Base-by-base conservation (phyloP, 2,797 vertebrate species). In the Semotilus atromaculatus region DNA sequence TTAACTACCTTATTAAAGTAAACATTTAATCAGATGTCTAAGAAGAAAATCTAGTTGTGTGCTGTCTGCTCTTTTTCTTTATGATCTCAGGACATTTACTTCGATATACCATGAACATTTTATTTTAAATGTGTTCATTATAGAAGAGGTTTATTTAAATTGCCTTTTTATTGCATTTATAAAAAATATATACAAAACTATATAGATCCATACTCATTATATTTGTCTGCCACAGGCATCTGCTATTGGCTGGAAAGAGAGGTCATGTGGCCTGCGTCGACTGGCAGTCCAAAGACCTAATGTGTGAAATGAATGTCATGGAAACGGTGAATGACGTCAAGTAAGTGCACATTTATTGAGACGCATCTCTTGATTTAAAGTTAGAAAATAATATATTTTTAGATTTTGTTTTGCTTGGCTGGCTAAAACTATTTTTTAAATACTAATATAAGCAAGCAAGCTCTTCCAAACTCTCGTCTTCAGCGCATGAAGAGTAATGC, bases 281-380 rank as follows among this genome's bases (percentile, higher is more conserved):
- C 82, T 98, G 97, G 97, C 93, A 95, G 34, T 93, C 96, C 10
- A 98, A 98, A 91, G 91, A 93, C 74, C 93, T 98, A 4, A 94
- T 92, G 94, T 97, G 96, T 55, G 97, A 98, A 91, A 96, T 98
- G 87, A 98, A 97, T 0, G 97, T 97, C 81, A 97, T 97, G 97
- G 97, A 98, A 91, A 92, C 94, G 0, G 86, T 98, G 67, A 95
- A 94, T 1, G 97, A 98, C 26, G 91, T 97, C 19, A 95, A 96
- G 97, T 97, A 90, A 94, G 96, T 92, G 34, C 2, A 29, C 21
- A 19, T 14, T 21, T 4, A 31, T 34, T 34, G 29, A 51, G 4
- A 36, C 29, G 0, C 18, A 36, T 13, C 31, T 55, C 31, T 55
- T 14, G 8, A 21, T 53, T 51, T 51, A 19, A 51, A 19, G 18